phyloP scores from a whole-genome alignment of 2,797 vertebrate genomes.

The Chiloscyllium punctatum region DNA sequence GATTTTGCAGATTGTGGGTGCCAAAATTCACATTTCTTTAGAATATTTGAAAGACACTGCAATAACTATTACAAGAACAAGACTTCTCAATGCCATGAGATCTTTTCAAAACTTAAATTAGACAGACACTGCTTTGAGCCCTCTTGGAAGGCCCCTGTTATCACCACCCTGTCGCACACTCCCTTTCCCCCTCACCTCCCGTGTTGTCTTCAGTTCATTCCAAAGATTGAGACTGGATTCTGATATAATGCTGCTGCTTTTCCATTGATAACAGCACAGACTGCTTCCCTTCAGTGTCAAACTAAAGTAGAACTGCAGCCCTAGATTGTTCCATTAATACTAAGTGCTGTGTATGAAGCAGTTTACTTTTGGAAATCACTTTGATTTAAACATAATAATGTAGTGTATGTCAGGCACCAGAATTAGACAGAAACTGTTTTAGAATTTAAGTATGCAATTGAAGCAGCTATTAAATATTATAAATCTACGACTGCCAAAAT shows the following conservation, averaged over 20 bases:
- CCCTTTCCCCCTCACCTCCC: no score
- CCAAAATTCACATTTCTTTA: not conserved
- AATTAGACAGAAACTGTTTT: constrained; percentile 15
- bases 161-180: no score
- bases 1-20: not conserved
- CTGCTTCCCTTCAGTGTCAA: not conserved
- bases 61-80: not conserved
- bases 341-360: not conserved
- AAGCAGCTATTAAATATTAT: constrained; percentile 24
- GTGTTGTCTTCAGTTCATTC: not conserved
- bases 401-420: not conserved
- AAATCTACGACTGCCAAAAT: not conserved
- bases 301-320: not conserved
- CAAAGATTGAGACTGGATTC: not conserved
- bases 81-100: not conserved
- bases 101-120: not conserved
- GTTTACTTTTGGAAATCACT: not conserved
- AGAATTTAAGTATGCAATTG: not conserved
- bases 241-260: not conserved
- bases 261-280: not conserved
- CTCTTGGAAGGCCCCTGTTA: no score
- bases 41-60: not conserved
- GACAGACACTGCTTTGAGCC: not conserved
- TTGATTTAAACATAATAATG: constrained; percentile 4
- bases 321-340: not conserved